Percentiles rank a stretch among this genome's conserved stretches.
These are phyloP conservation scores for Ahaetulla prasina DNA, from an alignment of 2,113 vertebrate species.

Conservation along the genomic window DNA sequence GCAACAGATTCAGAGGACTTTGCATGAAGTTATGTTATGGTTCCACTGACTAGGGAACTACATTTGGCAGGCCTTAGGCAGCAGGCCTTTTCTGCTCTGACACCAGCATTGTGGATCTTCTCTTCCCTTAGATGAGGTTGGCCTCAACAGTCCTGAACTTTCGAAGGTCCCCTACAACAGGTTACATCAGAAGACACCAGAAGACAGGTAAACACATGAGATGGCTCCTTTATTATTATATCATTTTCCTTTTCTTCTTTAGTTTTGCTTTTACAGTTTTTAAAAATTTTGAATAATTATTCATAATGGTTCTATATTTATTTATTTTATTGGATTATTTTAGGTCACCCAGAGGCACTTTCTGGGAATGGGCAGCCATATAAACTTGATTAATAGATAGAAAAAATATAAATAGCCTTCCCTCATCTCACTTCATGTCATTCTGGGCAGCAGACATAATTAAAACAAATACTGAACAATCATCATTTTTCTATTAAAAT, in stretches of 20 bases:
- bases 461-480: background rate
- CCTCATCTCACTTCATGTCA: background rate
- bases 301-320: background rate
- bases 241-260: background rate
- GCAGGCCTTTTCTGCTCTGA: background rate
- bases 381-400: background rate
- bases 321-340: background rate
- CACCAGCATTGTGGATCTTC: background rate
- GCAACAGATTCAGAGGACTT: background rate
- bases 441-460: background rate
- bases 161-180: background rate
- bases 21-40: background rate
- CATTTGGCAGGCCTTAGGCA: background rate
- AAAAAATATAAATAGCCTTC: no score
- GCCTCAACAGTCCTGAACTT: background rate
- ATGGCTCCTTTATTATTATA: background rate
- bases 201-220: background rate
- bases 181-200: background rate
- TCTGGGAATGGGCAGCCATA: background rate
- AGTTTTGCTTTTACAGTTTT: background rate
- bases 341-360: background rate
- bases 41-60: background rate
- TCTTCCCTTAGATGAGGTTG: background rate
- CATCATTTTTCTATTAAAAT: background rate
- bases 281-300: no score